phyloP scores from a whole-genome alignment of 2,113 vertebrate species.

The Prionailurus bengalensis region DNA sequence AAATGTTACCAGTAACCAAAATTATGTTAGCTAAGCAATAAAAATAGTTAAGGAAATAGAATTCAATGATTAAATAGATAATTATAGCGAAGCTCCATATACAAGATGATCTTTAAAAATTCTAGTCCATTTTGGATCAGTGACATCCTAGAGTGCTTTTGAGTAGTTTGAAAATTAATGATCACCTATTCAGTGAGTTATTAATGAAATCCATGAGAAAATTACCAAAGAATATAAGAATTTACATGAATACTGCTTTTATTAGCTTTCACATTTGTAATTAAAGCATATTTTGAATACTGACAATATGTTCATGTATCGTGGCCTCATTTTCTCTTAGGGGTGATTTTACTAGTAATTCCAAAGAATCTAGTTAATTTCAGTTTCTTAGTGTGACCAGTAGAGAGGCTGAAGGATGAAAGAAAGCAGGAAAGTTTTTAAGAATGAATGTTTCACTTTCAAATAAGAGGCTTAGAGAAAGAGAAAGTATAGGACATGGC shows the following conservation, averaged over 20 bases:
- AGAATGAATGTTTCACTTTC: not conserved
- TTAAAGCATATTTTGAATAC: not conserved
- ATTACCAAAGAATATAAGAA: not conserved
- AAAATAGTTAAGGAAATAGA: constrained; percentile 8
- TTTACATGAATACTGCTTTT: not conserved
- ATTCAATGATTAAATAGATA: not conserved
- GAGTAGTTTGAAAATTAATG: constrained; percentile 5
- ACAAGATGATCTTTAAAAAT: not conserved
- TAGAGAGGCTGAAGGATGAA: not conserved
- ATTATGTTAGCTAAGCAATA: not conserved
- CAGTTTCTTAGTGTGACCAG: not conserved
- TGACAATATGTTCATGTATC: not conserved
- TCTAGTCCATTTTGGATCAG: not conserved
- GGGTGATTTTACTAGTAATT: not conserved
- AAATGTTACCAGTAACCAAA: not conserved
- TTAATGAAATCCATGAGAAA: constrained; percentile 24
- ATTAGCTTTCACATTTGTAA: not conserved
- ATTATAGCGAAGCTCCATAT: not conserved
- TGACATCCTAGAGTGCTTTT: not conserved
- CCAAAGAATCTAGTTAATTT: not conserved
- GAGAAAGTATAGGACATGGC: not conserved
- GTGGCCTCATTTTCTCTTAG: constrained; percentile 1
- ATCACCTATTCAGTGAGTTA: not conserved
- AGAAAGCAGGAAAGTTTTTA: not conserved
- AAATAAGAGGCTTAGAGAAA: not conserved